Base-by-base conservation (phyloP, 2,797 vertebrate species). In the Cossypha heuglini region DNA sequence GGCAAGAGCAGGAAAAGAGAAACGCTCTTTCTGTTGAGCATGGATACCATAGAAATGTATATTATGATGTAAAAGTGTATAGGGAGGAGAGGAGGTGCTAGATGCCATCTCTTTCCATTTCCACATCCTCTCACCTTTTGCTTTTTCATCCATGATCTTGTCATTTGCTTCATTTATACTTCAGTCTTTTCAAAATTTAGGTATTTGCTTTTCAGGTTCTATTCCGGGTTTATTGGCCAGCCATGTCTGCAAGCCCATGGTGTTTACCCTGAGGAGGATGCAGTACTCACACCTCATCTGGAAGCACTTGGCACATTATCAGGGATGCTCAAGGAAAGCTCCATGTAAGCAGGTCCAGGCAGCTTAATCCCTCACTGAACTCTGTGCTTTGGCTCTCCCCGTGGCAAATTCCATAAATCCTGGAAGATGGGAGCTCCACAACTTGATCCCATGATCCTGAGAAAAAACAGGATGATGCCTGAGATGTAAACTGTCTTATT, bases 181-280 rank as follows among this genome's bases (percentile, higher is more conserved):
- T n/a, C 6, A 4, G 16, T n/a, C 28, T 52, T 45, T 48, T 40
- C 14, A 78, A 55, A 71, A 72, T 37, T 2, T 13, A 29, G 21
- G 2, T 42, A 26, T 64, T 67, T 74, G 6, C 5, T 67, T 84
- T 88, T 10, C 21, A 61, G 54, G 3, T 25, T 45, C 28, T 15
- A 7, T 21, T 40, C 43, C 40, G 37, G 22, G 20, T 38, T 26
- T 69, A 21, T 24, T n/a, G 31, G 14, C 14, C 33, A 29, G 13
- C 11, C 20, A 61, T 1, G 1, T 63, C 57, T 61, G 45, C 35
- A 51, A 73, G 25, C 5, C 37, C 11, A 2, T 6, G 26, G 20
- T 40, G 19, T 28, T 74, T 40, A n/a, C 22, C 16, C 38, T 13
- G 45, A 40, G 37, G 19, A 72, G 24, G 57, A 29, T 0, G 0